phyloP scores from a whole-genome alignment of 2,113 vertebrate genomes.

The Cyphotilapia sp. region DNA sequence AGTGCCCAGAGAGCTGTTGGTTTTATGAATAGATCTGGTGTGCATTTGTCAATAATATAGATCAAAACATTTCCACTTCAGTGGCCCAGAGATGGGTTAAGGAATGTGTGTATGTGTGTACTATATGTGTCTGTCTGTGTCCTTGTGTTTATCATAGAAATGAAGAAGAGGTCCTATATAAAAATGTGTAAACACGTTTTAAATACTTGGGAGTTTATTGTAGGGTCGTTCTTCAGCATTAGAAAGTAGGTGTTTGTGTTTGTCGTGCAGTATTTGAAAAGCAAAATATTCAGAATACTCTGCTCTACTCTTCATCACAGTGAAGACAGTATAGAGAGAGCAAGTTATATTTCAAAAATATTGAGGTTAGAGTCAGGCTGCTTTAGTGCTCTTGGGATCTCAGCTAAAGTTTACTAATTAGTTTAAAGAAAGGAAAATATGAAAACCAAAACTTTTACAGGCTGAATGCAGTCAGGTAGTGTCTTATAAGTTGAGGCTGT shows the following conservation, averaged over 20 bases:
- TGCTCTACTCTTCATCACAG: neutral
- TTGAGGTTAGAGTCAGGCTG: neutral
- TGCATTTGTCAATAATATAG: slow-evolving; percentile 57
- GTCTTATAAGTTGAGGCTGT: too few relatives aligned
- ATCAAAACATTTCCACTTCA: slow-evolving; percentile 24
- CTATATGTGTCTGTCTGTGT: neutral
- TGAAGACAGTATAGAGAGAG: neutral
- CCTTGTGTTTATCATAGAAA: neutral
- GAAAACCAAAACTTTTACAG: neutral
- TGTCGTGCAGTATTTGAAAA: neutral
- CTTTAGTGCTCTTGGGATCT: neutral
- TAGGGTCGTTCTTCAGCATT: neutral
- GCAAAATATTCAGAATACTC: neutral
- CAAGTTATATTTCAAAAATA: neutral
- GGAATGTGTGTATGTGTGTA: neutral
- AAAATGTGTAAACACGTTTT: neutral
- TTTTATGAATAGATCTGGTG: slow-evolving; percentile 55
- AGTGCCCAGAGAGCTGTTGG: slow-evolving; percentile 23
- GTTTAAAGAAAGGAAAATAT: neutral
- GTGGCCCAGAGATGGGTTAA: neutral
- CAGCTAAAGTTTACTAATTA: neutral
- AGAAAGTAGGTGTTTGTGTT: neutral
- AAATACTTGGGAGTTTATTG: neutral
- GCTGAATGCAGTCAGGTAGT: neutral
- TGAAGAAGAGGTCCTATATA: neutral